Conservation (phyloP, 2,113 vertebrate species). For the Cyrtonyx montezumae region DNA sequence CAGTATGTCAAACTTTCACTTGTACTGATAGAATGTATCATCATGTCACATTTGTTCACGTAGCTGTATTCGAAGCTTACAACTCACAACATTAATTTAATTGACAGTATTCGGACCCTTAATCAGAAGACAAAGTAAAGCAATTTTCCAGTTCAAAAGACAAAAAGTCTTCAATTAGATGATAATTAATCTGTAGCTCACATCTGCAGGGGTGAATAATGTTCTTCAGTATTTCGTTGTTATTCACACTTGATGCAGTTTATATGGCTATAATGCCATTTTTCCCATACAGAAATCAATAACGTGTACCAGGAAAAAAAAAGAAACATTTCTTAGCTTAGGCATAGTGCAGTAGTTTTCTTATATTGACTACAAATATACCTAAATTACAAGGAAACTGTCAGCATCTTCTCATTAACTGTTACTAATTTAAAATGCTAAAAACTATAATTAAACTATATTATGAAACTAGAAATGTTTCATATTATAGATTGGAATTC, state of each 20-base stretch:
- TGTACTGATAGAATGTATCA: neutral
- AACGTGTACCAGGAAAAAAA: neutral
- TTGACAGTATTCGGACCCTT: neutral
- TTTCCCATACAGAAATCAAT: neutral
- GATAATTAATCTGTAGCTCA: neutral
- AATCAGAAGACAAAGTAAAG: neutral
- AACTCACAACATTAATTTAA: neutral
- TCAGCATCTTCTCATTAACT: neutral
- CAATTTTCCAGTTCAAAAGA: neutral
- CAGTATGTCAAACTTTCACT: neutral
- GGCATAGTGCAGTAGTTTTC: too few species aligned
- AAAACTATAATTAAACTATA: fast-evolving
- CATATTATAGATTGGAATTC: neutral
- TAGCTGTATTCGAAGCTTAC: neutral
- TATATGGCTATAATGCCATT: neutral
- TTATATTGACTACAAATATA: neutral
- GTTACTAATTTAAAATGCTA: neutral
- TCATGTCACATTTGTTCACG: neutral
- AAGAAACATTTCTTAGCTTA: too few species aligned
- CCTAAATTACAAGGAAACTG: neutral
- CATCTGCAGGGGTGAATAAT: neutral
- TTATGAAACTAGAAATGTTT: neutral
- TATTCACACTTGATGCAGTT: neutral
- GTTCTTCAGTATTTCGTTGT: neutral
- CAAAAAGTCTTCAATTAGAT: neutral